Percentiles rank a stretch among this genome's conserved stretches.
Conservation (phyloP, 1,140 invertebrate species). For the Grapholita molesta region DNA sequence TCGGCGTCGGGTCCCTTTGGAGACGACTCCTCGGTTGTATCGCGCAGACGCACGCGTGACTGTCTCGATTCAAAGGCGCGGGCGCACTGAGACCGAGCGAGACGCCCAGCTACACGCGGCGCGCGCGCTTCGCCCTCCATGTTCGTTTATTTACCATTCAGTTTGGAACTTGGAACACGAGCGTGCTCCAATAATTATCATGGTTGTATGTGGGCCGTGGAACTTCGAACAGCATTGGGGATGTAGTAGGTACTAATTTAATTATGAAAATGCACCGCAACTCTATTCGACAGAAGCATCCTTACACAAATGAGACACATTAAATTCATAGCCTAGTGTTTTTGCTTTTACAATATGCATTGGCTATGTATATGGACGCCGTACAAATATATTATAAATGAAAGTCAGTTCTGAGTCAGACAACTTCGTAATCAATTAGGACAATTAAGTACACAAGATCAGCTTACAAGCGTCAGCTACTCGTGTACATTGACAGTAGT, state of each 20-base stretch:
- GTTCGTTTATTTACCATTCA: conserved; percentile 71
- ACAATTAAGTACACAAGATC: too few species aligned
- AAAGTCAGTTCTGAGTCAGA: conserved; percentile 34
- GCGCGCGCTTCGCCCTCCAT: conserved; percentile 53
- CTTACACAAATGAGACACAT: conserved; percentile 10
- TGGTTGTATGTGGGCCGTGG: conserved; percentile 39
- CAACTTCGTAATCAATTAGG: conserved; percentile 1
- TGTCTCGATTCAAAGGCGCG: conserved; percentile 58
- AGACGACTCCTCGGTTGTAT: conserved; percentile 35
- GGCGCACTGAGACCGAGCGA: conserved; percentile 52
- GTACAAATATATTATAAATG: conserved; percentile 35
- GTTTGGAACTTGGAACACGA: conserved; percentile 68
- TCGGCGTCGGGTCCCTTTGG: conserved; percentile 21
- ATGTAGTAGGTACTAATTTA: neutral
- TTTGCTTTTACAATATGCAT: conserved; percentile 21
- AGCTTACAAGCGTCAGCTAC: too few species aligned
- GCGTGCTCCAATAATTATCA: conserved; percentile 65
- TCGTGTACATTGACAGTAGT: too few species aligned
- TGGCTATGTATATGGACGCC: too few species aligned
- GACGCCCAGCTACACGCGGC: conserved; percentile 37
- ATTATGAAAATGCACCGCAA: neutral
- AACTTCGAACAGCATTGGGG: conserved; percentile 18
- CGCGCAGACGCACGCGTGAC: conserved; percentile 43
- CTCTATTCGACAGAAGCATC: neutral
- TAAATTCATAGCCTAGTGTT: too few species aligned